Base-by-base conservation (phyloP, 2,113 vertebrate genomes). In the Lanius ludovicianus region DNA sequence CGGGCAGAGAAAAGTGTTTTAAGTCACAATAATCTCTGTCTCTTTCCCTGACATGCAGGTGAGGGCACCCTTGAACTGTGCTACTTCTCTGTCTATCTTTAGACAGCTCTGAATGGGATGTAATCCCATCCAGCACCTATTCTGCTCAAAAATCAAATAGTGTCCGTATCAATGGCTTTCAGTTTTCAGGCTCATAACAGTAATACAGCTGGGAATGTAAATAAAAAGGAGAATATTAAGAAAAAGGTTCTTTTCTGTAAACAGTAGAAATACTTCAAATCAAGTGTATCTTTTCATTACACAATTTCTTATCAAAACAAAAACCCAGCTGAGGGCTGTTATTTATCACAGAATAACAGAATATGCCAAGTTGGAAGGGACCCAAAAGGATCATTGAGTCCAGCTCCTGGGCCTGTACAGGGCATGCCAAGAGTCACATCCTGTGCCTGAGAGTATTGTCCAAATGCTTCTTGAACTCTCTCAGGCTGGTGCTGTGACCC, bases 31-130 rank as follows among this genome's bases (percentile, higher is more conserved):
- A 42, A 90, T 97, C 96, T 96, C 75, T 87, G 84, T 76, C 28
- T 96, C 94, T 95, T 76, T 96, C 92, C 63, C 76, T 94, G 69
- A 88, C 14, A 18, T 77, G 84, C 95, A 95, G 74, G 89, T 94
- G 88, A 95, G 76, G 89, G 93, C 89, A 97, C 93, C 97, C 96
- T 97, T 97, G 96, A 96, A 97, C 97, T 77, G 47, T 81, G 63
- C 64, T 95, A 79, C 80, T 96, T 95, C 85, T 87, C 88, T 70
- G n/a, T 84, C 80, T 96, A 9, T 76, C 71, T 93, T 87, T 71
- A 86, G 82, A n/a, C 25, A 64, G 71, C 57, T 87, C 68, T 74
- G 39, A 77, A 56, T 33, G 41, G 68, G 39, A 18, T 53, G 49
- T 78, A 90, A 96, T 94, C 92, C 57, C 52, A 92, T 44, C 9